A percentile compares a stretch with the other conserved stretches of the same genome.
Evolutionary conservation across 2,888 invertebrate genomes (phyloP).

Genomic region (Selenia dentaria): DNA sequence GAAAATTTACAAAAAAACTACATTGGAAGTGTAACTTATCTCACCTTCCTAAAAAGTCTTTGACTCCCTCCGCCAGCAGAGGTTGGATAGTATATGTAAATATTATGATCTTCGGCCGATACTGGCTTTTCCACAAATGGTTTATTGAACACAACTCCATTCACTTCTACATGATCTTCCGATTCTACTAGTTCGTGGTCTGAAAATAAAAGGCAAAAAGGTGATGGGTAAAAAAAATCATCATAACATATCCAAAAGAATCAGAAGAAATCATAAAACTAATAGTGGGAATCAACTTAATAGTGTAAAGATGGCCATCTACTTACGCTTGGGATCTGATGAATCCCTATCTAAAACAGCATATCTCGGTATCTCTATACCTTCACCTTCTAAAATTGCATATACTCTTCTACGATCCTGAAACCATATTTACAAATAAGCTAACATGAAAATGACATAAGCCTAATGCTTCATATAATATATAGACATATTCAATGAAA

Average conservation of each 20-base stretch:
- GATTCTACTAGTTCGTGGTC: constrained; percentile 97
- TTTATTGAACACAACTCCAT: constrained; percentile 97
- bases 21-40: too few relatives aligned
- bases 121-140: constrained; percentile 99
- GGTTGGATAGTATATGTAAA: constrained; percentile 99
- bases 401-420: constrained; percentile 97
- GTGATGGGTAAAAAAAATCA: too few relatives aligned
- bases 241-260: too few relatives aligned
- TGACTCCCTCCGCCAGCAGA: constrained; percentile 99
- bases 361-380: constrained; percentile 98
- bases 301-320: too few relatives aligned
- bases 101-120: constrained; percentile 99
- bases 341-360: constrained; percentile 98
- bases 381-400: constrained; percentile 95
- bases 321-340: constrained; percentile 94
- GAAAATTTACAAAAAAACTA: too few relatives aligned
- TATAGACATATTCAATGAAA: constrained; percentile 2
- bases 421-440: constrained; percentile 24
- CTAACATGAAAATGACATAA: background rate
- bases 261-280: too few relatives aligned
- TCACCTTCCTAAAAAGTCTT: constrained; percentile 95
- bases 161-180: constrained; percentile 98
- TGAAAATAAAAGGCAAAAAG: constrained; percentile 53
- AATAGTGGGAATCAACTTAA: too few relatives aligned
- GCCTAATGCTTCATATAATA: background rate